Evolutionary conservation across 2,888 invertebrate genomes (phyloP).

Genomic region (Diogma glabrata): DNA sequence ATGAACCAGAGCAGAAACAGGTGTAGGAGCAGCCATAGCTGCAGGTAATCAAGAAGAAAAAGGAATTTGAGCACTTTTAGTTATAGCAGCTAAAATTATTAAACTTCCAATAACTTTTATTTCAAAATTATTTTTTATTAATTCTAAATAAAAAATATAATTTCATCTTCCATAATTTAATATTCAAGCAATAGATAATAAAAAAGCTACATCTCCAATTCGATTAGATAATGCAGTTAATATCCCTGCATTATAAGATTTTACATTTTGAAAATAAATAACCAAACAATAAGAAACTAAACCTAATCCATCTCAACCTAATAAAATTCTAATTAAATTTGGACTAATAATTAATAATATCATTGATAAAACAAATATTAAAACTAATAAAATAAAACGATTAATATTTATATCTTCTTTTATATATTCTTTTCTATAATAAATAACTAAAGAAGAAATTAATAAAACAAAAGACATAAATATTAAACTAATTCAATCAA

Average conservation of each 20-base stretch:
- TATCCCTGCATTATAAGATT: not conserved
- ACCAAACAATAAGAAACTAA: not conserved
- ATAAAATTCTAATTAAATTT: slow-evolving; percentile 3
- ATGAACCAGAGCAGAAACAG: slow-evolving; percentile 62
- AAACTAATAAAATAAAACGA: slow-evolving; percentile 53
- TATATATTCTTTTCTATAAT: slow-evolving; percentile 54
- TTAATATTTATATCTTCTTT: slow-evolving; percentile 41
- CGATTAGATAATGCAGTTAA: not conserved
- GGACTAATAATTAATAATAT: slow-evolving; percentile 3
- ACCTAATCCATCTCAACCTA: slow-evolving; percentile 1
- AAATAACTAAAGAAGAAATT: slow-evolving; percentile 54
- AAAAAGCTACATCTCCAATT: not conserved
- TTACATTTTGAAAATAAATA: slow-evolving; percentile 3
- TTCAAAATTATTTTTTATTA: slow-evolving; percentile 37
- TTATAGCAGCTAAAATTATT: no score
- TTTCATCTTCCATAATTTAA: slow-evolving; percentile 48
- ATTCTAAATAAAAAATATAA: slow-evolving; percentile 42
- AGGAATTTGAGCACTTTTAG: slow-evolving; percentile 69
- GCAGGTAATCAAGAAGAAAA: slow-evolving; percentile 66
- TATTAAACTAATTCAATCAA: slow-evolving; percentile 51
- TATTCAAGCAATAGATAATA: slow-evolving; percentile 5
- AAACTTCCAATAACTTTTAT: slow-evolving; percentile 38
- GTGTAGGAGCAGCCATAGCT: slow-evolving; percentile 66
- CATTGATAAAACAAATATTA: slow-evolving; percentile 39
- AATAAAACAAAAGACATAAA: slow-evolving; percentile 53